Evolutionary conservation across 2,888 invertebrate species (phyloP), one percentile per base, ranked within the genome.

Genomic region (Acanthosoma haemorrhoidale): DNA sequence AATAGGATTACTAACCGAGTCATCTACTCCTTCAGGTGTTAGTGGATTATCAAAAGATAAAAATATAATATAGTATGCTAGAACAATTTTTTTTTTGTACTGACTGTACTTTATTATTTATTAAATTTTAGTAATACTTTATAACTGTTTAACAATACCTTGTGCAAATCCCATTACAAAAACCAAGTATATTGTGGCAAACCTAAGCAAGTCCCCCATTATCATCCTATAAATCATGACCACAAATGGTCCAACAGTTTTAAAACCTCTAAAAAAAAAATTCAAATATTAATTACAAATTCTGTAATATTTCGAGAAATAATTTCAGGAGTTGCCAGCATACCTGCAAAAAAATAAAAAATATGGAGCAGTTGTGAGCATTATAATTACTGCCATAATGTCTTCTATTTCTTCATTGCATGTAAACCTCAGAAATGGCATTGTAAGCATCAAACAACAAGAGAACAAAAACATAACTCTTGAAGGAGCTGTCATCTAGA

Each of bases 181-280:
- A 3, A 99, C 95, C 73, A 95, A 82, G 79, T 98, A 99, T 78
- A 99, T 99, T 60, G 92, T 90, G 73, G 96, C 95, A 80, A 99
- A 99, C 74, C 98, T 86, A 29, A 97, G 83, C 32, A 98, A 83
- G 82, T 99, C 98, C 69, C 97, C 96, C 86, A 92, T 91, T 61
- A 98, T 92, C 95, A 99, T 98, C 74, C 96, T 87, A 82, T 98
- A 98, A 76, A 99, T 96, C 97, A 98, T 98, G 75, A 97, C 94
- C n/a, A 98, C 98, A 86, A 98, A 98, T 0, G 98, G 98, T 3
- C 98, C 98, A 1, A 98, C 96, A 0, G 96, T 94, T 81, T 96
- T 95, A 81, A 98, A 95, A 13, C 96, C 97, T 77, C 98, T 95
- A 81, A 43, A 84, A 82, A 75, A 71, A 74, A 59, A 16, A 1